phyloP scores from a whole-genome alignment of 2,888 invertebrate genomes.

The Hydroisotoma schaefferi region DNA sequence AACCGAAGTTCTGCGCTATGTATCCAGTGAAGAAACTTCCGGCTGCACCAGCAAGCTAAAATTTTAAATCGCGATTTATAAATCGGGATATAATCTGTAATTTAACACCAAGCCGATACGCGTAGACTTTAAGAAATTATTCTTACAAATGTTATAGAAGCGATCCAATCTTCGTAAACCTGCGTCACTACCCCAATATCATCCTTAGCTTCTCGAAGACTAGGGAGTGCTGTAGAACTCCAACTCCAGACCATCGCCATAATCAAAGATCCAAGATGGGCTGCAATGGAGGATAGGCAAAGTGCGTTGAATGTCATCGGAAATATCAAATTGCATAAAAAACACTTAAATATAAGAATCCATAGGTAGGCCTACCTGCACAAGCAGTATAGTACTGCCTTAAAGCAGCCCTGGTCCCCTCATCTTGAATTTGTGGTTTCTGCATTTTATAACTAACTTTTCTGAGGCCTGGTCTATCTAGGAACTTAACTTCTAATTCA shows the following conservation, averaged over 20 bases:
- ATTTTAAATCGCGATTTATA: not conserved
- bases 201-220: constrained; percentile 10
- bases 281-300: too few relatives aligned
- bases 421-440: not conserved
- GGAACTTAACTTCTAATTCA: too few relatives aligned
- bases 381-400: not conserved
- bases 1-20: not conserved
- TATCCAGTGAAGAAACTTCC: not conserved
- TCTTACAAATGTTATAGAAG: constrained; percentile 18
- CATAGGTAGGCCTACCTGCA: too few relatives aligned
- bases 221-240: constrained; percentile 19
- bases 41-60: constrained; percentile 3
- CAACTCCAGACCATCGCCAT: constrained; percentile 22
- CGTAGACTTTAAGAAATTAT: too few relatives aligned
- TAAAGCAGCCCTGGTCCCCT: not conserved
- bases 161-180: constrained; percentile 13
- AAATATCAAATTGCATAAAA: too few relatives aligned
- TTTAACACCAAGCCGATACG: not conserved
- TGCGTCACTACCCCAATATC: not conserved
- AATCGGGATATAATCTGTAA: not conserved
- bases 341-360: too few relatives aligned
- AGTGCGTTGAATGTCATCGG: too few relatives aligned
- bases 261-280: constrained; percentile 14
- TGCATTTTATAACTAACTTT: too few relatives aligned
- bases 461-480: too few relatives aligned